phyloP scores from a whole-genome alignment of 2,113 vertebrate genomes.

The Entosphenus tridentatus region DNA sequence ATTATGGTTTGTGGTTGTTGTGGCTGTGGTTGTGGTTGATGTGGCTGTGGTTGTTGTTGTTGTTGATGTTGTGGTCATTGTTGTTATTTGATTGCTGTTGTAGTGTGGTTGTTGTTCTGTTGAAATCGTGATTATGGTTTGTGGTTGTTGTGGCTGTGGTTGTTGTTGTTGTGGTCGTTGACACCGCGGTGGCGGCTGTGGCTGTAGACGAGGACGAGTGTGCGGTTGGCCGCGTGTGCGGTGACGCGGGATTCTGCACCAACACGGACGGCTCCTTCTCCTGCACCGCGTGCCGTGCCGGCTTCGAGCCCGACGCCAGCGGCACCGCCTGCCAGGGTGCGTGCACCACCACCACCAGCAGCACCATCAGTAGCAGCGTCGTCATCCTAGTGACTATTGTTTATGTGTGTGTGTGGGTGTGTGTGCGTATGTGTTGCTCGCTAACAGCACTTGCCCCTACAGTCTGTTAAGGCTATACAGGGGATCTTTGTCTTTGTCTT shows the following conservation, averaged over 20 bases:
- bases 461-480: no score
- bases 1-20: constrained; percentile 15
- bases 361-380: no score
- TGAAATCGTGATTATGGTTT: constrained; percentile 10
- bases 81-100: constrained; percentile 2
- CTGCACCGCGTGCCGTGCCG: constrained; percentile 25
- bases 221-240: constrained; percentile 23
- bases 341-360: no score
- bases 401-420: no score
- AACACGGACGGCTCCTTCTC: constrained; percentile 32
- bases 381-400: no score
- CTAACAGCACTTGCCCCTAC: no score
- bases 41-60: no score
- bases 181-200: no score
- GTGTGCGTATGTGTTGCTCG: no score
- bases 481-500: no score
- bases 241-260: constrained; percentile 22
- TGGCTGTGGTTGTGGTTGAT: neutral
- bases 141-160: constrained; percentile 12
- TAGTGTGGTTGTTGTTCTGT: neutral
- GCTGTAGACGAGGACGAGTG: constrained; percentile 21
- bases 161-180: neutral
- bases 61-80: no score
- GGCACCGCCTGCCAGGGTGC: no score
- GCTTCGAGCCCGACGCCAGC: constrained; percentile 14